Base-by-base conservation (phyloP, 2,797 vertebrate species). In the Jordanella pulchra region DNA sequence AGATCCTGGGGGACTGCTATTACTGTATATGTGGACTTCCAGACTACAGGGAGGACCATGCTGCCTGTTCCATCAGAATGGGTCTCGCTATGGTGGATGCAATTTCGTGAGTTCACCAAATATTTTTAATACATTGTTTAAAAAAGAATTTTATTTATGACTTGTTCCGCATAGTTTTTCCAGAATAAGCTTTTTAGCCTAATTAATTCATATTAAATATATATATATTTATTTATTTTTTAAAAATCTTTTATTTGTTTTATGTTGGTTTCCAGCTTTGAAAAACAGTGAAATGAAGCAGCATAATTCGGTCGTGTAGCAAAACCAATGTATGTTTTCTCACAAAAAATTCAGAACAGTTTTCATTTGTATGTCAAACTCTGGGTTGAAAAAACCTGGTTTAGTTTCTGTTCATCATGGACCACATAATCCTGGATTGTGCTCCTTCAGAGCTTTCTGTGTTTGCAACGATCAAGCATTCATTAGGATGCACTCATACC, bases 11-110 rank as follows among this genome's bases (percentile, higher is more conserved):
- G 0, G 97, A 98, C 90, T 98, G 97, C 75, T 98, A 98, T 90
- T 98, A 98, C 90, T 98, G 97, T 80, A 98, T 98, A 86, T 98
- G 97, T 6, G 97, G 97, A 21, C 92, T 98, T 84, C 97, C 97
- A 0, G 96, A 97, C 89, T 97, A 94, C 90, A 93, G 97, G 3
- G 96, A 97, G 42, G 96, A 98, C 88, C 97, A 98, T 0, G 97
- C 96, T 0, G 95, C 95, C 27, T 96, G 96, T 89, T 97, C 96
- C 75, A 97, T 98, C 90, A 93, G 96, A 93, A 98, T 98, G 97
- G 97, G 97, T 27, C 89, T 98, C 7, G 96, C 97, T 80, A 98
- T 98, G 97, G 97, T 98, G 76, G 96, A 98, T 58, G 97, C 97
- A 50, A 98, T 98, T 77, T 97, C 96, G 97, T 98, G 84, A 96